Evolutionary conservation across 2,113 vertebrate species (phyloP), one percentile per base, ranked within the genome.

Genomic region (Pollimyrus isidori): DNA sequence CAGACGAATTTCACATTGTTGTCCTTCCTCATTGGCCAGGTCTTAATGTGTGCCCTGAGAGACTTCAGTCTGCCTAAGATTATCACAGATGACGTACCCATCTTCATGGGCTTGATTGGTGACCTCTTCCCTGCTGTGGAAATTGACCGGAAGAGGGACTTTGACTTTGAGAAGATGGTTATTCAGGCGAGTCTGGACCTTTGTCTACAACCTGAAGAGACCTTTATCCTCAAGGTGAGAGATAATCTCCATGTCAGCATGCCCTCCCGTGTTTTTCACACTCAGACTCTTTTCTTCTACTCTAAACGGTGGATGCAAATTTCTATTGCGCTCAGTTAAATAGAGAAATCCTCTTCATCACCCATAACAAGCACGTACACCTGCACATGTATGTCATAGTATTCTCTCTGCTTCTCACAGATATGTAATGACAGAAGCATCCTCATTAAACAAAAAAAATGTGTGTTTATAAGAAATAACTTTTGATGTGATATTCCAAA

Each of bases 191-290:
- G 95, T 35, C 90, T 96, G 91, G 95, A 97, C 90, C 97, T 97
- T 53, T 92, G 45, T 89, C 96, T 97, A 58, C 96, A 98, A 92
- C 94, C 97, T 0, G 96, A 99, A 93, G 97, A 98, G 85, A 95
- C 93, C 90, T 98, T 98, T 91, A 92, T 97, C 88, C 95, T 98
- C 89, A 96, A 97, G 95, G 97, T 98, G 92, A 93, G 93, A 91
- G 62, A 88, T 89, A 62, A 90, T 48, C 1, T 76, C 76, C 42
- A 2, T 50, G 15, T 15, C 6, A 87, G 13, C 1, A 89, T 87
- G 91, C 90, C 48, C 87, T 87, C 87, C 46, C 7, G 84, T 89
- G 90, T 89, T 80, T 89, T 65, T 89, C 88, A 73, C 62, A 52
- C 86, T 92, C 69, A 90, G 91, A 93, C 83, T 45, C 0, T 3